phyloP scores from a whole-genome alignment of 2,797 vertebrate species.

The Graptemys geographica region DNA sequence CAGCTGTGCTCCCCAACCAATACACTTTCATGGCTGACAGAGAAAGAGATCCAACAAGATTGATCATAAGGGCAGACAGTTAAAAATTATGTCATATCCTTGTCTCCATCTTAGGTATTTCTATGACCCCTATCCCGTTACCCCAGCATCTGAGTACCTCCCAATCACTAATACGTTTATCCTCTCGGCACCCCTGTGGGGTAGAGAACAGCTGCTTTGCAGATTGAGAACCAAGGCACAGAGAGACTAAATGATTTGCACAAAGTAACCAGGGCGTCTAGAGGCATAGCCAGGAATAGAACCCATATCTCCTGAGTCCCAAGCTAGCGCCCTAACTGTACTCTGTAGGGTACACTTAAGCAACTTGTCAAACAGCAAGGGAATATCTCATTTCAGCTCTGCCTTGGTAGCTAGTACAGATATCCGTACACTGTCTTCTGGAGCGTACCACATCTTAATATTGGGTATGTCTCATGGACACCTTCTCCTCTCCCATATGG shows the following conservation, averaged over 20 bases:
- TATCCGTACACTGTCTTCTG: neutral
- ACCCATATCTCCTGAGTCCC: too few species aligned
- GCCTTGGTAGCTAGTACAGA: neutral
- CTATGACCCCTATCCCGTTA: neutral
- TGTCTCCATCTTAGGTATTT: neutral
- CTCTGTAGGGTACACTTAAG: neutral
- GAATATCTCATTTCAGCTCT: neutral
- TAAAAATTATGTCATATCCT: neutral
- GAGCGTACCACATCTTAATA: neutral
- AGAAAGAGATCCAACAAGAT: neutral
- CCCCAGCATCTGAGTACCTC: neutral
- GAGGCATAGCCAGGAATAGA: too few species aligned
- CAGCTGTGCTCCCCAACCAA: constrained; percentile 8
- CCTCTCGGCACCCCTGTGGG: neutral
- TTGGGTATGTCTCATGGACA: neutral
- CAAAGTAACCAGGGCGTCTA: neutral
- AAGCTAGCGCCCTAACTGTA: neutral
- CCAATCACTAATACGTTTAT: neutral
- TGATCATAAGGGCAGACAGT: neutral
- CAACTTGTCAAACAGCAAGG: neutral
- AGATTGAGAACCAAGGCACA: neutral
- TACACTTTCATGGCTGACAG: neutral
- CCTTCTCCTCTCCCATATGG: accelerated
- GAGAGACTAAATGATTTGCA: neutral
- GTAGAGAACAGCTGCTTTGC: neutral